phyloP scores from a whole-genome alignment of 30 jellyfish, hydroid and myxozoan genomes.

The Turritopsis rubra region DNA sequence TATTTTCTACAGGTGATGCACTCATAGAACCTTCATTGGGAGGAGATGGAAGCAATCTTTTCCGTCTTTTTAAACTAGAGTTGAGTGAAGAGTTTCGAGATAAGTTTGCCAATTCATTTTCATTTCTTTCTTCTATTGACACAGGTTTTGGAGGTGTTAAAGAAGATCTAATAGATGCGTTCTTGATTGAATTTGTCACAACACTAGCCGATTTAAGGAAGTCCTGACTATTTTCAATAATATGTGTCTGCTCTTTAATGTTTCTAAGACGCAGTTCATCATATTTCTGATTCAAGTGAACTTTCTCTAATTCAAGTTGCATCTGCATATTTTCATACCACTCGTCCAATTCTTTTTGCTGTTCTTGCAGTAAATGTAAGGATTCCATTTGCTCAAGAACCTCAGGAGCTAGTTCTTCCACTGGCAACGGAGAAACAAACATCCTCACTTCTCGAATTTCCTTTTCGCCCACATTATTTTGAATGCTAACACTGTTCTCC shows the following conservation, averaged over 20 bases:
- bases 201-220: slow-evolving; percentile 15
- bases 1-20: neutral
- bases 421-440: neutral
- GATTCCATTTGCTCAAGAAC: slow-evolving; percentile 27
- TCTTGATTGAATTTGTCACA: neutral
- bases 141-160: neutral
- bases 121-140: neutral
- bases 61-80: neutral
- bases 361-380: slow-evolving; percentile 20
- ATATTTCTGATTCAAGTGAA: slow-evolving; percentile 8
- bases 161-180: neutral
- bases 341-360: slow-evolving; percentile 25
- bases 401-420: slow-evolving; percentile 14
- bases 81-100: neutral
- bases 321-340: slow-evolving; percentile 24
- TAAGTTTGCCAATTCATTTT: neutral
- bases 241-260: slow-evolving; percentile 11
- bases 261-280: slow-evolving; percentile 10
- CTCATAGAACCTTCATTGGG: neutral
- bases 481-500: neutral
- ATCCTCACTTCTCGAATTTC: neutral
- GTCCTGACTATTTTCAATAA: slow-evolving; percentile 19
- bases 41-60: slow-evolving; percentile 21
- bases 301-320: slow-evolving; percentile 22
- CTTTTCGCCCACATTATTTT: neutral